Evolutionary conservation across 2,113 vertebrate species (phyloP).

Genomic region (Vidua chalybeata): DNA sequence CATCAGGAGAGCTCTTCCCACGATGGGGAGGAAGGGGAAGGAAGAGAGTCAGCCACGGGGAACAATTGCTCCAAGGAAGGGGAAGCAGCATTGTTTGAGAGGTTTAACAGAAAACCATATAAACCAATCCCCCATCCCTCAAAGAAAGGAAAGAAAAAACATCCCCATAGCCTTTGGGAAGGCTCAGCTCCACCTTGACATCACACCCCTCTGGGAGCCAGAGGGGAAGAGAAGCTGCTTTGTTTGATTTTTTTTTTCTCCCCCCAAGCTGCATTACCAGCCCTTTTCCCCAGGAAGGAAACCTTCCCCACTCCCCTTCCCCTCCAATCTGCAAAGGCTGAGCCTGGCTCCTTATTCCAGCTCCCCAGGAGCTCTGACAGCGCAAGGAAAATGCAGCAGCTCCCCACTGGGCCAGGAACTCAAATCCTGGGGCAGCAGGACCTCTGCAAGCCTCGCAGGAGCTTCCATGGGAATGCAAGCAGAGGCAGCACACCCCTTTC

Average conservation of each 20-base stretch:
- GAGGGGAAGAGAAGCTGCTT: constrained; percentile 15
- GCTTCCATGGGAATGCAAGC: not conserved
- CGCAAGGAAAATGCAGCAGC: fast-evolving
- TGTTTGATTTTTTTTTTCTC: not conserved
- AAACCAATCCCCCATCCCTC: not conserved
- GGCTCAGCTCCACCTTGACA: not conserved
- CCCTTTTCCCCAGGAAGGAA: constrained; percentile 57
- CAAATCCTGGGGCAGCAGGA: not conserved
- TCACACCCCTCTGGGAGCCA: not conserved
- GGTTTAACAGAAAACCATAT: not conserved
- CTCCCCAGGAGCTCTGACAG: not conserved
- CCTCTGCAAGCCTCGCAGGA: not conserved
- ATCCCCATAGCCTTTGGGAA: not conserved
- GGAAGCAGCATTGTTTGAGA: constrained; percentile 39
- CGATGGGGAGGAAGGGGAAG: not conserved
- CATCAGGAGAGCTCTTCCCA: not conserved
- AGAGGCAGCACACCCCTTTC: not conserved
- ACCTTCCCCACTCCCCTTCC: not conserved
- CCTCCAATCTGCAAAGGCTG: not conserved
- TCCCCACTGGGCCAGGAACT: not conserved
- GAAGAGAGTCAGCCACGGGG: not conserved
- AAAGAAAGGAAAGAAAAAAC: not conserved
- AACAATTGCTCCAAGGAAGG: constrained; percentile 43
- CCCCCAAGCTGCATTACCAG: not conserved
- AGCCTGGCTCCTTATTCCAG: not conserved